Percentiles rank a stretch among this genome's conserved stretches.
Evolutionary conservation across 2,888 invertebrate species (phyloP).

Genomic region (Oegoconia quadripuncta): DNA sequence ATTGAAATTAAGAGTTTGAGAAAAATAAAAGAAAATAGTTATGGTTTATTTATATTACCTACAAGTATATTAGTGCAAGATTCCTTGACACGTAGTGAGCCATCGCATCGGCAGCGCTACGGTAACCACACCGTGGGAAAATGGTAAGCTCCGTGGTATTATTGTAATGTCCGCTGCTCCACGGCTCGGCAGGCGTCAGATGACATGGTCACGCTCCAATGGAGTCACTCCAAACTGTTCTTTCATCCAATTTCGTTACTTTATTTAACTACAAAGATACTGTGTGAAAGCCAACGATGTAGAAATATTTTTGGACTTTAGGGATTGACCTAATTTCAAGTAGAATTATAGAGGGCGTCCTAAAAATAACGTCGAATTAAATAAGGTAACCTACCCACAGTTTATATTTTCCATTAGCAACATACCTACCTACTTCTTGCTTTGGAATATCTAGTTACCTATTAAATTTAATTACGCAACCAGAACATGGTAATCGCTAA

Average conservation of each 20-base stretch:
- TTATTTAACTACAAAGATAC: neutral
- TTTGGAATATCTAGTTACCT: too few species aligned
- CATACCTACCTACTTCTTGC: too few species aligned
- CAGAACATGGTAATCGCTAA: too few species aligned
- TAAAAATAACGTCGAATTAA: too few species aligned
- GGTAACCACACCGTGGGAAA: conserved; percentile 51
- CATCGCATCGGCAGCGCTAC: conserved; percentile 4
- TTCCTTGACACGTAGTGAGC: conserved; percentile 7
- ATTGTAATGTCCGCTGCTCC: conserved; percentile 47
- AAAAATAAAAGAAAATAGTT: conserved; percentile 3
- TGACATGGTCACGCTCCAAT: conserved; percentile 55
- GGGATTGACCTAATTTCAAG: too few species aligned
- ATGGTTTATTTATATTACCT: neutral
- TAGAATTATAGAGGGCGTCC: too few species aligned
- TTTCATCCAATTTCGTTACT: conserved; percentile 6
- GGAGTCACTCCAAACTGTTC: conserved; percentile 20
- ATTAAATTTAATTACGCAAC: too few species aligned
- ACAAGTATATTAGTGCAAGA: too few species aligned
- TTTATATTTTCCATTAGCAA: too few species aligned
- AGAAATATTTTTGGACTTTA: neutral
- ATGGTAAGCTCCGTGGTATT: conserved; percentile 44
- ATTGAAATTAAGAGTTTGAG: neutral
- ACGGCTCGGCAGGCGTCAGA: conserved; percentile 49
- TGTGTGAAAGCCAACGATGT: neutral
- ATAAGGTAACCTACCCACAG: too few species aligned